Base-by-base conservation (phyloP, 2,113 vertebrate genomes). In the Carassius carassius region DNA sequence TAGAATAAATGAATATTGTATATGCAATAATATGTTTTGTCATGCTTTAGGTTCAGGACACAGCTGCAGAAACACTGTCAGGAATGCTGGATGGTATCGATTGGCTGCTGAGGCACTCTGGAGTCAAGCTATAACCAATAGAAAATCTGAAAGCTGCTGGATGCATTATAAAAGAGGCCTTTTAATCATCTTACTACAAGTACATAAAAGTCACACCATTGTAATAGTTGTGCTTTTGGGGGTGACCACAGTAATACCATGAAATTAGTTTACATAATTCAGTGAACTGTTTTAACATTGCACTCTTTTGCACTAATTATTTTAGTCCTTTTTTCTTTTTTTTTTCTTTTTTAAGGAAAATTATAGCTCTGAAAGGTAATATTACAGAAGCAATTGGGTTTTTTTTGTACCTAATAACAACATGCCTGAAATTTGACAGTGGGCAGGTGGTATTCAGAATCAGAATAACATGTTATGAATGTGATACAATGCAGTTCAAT, bases 91-190 rank as follows among this genome's bases (percentile, higher is more conserved):
- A 93, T 86, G 97, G 97, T 47, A 94, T 99, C 85, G 93, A 95
- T 10, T 99, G 98, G 97, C 91, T 99, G 82, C 92, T 99, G 83
- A 95, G 92, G 90, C 94, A 95, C 91, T 93, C 92, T 80, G 95
- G 94, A 73, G 90, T 94, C 92, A 93, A 93, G 91, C 29, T 94
- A 1, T 87, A 87, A 54, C n/a, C 17, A 44, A 4, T 37, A 16
- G 60, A 32, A 37, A 19, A 19, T 56, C 32, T 56, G 49, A 54
- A 19, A 56, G 7, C 49, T 32, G 76, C 54, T 41, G 32, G 19
- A 78, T 60, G 12, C 5, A 3, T 29, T 49, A 67, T 51, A 35
- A 51, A 13, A 37, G 29, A 70, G 1, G 47, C 19, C 29, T 70
- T 70, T 51, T 0, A 67, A 32, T n/a, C 21, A 65, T 65, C 17